Base-by-base conservation (phyloP, 2,113 vertebrate genomes). In the Harpagus bidentatus region DNA sequence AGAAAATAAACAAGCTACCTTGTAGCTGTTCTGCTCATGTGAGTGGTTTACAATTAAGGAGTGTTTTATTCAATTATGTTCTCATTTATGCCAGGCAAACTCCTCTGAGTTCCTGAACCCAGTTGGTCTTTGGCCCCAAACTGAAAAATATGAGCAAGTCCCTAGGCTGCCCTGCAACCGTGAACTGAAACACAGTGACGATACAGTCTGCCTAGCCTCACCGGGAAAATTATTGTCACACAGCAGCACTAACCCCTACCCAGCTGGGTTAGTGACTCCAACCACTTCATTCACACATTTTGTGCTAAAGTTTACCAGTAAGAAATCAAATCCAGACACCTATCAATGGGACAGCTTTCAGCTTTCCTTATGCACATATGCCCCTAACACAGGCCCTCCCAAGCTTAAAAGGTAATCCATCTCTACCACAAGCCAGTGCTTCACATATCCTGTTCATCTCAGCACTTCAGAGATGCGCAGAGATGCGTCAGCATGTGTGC, bases 41-140 rank as follows among this genome's bases (percentile, higher is more conserved):
- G 5, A 82, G 10, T 34, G 10, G n/a, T 26, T 84, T 50, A 69
- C 62, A 85, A 19, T 16, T 62, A 70, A 50, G 77, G 70, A 94
- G 79, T 77, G 82, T 78, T 89, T 88, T 36, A 50, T 38, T 80
- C 66, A 81, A 69, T 82, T 85, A 25, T 65, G 82, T 82, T 90
- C 55, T 87, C 56, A 52, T 90, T 91, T 72, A 85, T 34, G 58
- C 40, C 85, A 77, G 73, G 69, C 32, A 82, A 87, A 90, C 53
- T 82, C 81, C 58, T 82, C 32, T 3, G 61, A 90, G 78, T 82
- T 94, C 58, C 55, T 77, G 58, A 94, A 70, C 58, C 34, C 62
- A 62, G 58, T 3, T 62, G n/a, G 38, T 91, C 94, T 94, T 96
- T 91, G 91, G 93, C 71, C 95, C 50, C 71, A 74, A 62, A 86